These are phyloP conservation scores for Amazona finschi DNA, from an alignment of 2,797 vertebrate genomes.

Conservation along the genomic window DNA sequence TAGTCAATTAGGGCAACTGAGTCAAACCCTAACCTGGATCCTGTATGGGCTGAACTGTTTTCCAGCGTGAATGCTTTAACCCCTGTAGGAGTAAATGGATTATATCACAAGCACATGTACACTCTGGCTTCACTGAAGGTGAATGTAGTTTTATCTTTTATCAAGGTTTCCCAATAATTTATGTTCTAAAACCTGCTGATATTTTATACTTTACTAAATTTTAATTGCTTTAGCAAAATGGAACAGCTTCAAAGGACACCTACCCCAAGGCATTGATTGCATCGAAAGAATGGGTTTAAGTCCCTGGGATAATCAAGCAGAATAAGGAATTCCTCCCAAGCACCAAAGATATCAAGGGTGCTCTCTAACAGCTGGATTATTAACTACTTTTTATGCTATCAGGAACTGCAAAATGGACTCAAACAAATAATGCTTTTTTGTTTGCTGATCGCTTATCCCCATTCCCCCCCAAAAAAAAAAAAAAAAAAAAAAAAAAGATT, in stretches of 20 bases:
- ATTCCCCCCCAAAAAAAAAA: background rate
- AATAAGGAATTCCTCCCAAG: background rate
- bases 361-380: background rate
- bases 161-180: background rate
- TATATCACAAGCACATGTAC: rapidly evolving
- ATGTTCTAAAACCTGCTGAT: background rate
- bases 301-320: constrained; percentile 29
- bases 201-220: background rate
- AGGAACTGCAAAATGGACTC: background rate
- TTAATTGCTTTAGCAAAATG: constrained; percentile 44
- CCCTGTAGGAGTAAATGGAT: background rate
- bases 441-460: background rate
- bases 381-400: background rate
- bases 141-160: background rate
- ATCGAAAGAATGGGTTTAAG: background rate
- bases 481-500: background rate
- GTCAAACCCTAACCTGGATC: background rate
- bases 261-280: constrained; percentile 32
- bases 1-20: background rate
- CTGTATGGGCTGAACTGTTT: background rate
- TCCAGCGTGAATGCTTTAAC: background rate
- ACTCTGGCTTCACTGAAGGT: background rate
- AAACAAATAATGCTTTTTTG: background rate
- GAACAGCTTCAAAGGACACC: constrained; percentile 24
- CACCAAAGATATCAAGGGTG: background rate